A percentile compares a stretch with the other conserved stretches of the same genome.
Conservation (phyloP, 2,888 invertebrate genomes). For the Meganola albula region DNA sequence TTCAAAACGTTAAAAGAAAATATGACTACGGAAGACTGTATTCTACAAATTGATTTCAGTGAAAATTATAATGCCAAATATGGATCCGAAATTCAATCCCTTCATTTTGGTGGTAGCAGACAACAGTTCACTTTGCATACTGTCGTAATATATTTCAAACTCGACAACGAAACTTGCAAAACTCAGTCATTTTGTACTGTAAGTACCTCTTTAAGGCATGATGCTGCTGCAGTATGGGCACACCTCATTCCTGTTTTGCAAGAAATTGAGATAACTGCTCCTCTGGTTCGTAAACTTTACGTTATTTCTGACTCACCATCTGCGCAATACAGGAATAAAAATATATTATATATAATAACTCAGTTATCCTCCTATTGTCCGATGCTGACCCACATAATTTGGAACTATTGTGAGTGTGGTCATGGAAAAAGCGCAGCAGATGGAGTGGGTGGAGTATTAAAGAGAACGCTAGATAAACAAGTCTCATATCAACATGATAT, state of each 20-base stretch:
- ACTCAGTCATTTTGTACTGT: slow-evolving; percentile 14
- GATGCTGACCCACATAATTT: slow-evolving; percentile 19
- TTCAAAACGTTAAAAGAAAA: slow-evolving; percentile 4
- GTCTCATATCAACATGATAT: slow-evolving; percentile 22
- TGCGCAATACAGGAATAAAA: slow-evolving; percentile 22
- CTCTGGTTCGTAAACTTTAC: slow-evolving; percentile 12
- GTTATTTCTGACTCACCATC: slow-evolving; percentile 14
- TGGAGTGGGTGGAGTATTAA: slow-evolving; percentile 40
- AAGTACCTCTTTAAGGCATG: slow-evolving; percentile 14
- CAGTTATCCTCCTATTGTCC: slow-evolving; percentile 8
- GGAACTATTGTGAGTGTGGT: slow-evolving; percentile 39
- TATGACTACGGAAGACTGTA: slow-evolving; percentile 4
- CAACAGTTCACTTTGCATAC: slow-evolving; percentile 13
- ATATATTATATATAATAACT: slow-evolving; percentile 15
- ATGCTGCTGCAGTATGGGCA: slow-evolving; percentile 17
- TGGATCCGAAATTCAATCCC: slow-evolving; percentile 10
- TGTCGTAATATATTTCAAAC: slow-evolving; percentile 13
- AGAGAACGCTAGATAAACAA: slow-evolving; percentile 33
- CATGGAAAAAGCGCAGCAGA: slow-evolving; percentile 37
- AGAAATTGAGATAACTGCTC: slow-evolving; percentile 12
- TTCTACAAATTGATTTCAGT: slow-evolving; percentile 11
- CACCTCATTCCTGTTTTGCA: slow-evolving; percentile 17
- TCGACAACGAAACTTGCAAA: slow-evolving; percentile 2
- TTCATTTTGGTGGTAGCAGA: slow-evolving; percentile 13
- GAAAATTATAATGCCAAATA: slow-evolving; percentile 13